Percentiles rank a stretch among this genome's conserved stretches.
Conservation (phyloP, 2,888 invertebrate genomes). For the Lepidochitona cinerea region DNA sequence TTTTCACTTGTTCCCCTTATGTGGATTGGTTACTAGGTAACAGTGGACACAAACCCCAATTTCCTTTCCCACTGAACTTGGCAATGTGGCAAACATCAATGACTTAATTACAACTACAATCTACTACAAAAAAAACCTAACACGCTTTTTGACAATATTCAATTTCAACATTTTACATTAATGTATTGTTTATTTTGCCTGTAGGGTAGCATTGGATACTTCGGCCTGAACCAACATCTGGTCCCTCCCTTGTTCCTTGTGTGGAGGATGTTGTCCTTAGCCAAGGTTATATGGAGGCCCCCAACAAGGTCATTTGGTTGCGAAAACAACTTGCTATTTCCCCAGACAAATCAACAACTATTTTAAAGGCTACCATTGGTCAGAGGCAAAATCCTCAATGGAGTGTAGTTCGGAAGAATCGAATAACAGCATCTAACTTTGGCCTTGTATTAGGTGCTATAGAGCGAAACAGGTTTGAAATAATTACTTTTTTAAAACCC, state of each 20-base stretch:
- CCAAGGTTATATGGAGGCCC: not conserved
- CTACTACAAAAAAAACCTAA: no score
- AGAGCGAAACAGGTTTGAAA: not conserved
- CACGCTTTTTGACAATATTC: no score
- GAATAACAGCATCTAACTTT: not conserved
- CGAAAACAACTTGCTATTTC: not conserved
- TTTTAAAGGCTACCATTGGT: not conserved
- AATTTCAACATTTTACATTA: no score
- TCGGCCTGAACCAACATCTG: not conserved
- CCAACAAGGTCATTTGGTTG: not conserved
- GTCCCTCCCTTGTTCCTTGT: not conserved
- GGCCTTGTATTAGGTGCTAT: not conserved
- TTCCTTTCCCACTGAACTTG: no score
- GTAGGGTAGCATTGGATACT: not conserved
- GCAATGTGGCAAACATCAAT: no score
- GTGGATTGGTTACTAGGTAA: no score
- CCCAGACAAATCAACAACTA: not conserved
- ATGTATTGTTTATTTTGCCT: not conserved
- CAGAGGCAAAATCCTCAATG: not conserved
- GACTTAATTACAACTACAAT: no score
- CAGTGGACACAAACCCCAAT: no score
- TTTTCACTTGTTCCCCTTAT: no score
- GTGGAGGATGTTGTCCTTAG: not conserved
- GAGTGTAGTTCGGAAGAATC: not conserved
- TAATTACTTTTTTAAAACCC: no score